phyloP scores from a whole-genome alignment of 2,888 invertebrate genomes.

The Argyresthia albistria region DNA sequence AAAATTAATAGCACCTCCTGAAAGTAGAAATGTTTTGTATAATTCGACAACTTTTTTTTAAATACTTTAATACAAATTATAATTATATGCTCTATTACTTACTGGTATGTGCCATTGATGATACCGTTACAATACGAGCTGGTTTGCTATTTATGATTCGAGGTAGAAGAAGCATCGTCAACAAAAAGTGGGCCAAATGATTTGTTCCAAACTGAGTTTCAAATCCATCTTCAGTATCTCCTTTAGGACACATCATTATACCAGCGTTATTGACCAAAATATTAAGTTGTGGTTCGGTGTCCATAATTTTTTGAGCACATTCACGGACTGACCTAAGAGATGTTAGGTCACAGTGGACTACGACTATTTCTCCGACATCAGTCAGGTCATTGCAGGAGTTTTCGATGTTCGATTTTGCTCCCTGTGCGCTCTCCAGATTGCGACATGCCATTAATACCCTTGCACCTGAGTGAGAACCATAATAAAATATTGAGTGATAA shows the following conservation, averaged over 20 bases:
- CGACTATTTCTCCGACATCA: conserved; percentile 42
- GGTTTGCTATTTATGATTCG: conserved; percentile 73
- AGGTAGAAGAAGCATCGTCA: conserved; percentile 76
- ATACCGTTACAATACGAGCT: conserved; percentile 77
- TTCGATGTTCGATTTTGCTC: conserved; percentile 71
- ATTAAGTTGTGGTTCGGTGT: conserved; percentile 73
- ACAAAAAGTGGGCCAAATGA: conserved; percentile 78
- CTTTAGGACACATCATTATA: conserved; percentile 79
- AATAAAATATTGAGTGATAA: too few species aligned
- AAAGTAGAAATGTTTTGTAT: conserved; percentile 10
- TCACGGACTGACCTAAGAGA: conserved; percentile 74
- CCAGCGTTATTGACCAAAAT: conserved; percentile 82
- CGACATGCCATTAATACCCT: conserved; percentile 71
- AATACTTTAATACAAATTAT: too few species aligned
- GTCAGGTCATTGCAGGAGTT: conserved; percentile 34
- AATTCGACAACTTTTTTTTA: too few species aligned
- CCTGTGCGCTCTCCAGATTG: conserved; percentile 63
- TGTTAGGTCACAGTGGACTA: conserved; percentile 71
- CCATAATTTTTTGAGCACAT: conserved; percentile 67
- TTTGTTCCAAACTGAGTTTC: conserved; percentile 81
- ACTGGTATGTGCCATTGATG: conserved; percentile 68
- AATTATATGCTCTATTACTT: too few species aligned
- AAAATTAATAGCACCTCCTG: conserved; percentile 68
- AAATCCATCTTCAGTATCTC: conserved; percentile 77
- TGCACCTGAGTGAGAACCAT: conserved; percentile 45